Evolutionary conservation across 2,888 invertebrate species (phyloP).

Genomic region (Megaustenia siamemsis): DNA sequence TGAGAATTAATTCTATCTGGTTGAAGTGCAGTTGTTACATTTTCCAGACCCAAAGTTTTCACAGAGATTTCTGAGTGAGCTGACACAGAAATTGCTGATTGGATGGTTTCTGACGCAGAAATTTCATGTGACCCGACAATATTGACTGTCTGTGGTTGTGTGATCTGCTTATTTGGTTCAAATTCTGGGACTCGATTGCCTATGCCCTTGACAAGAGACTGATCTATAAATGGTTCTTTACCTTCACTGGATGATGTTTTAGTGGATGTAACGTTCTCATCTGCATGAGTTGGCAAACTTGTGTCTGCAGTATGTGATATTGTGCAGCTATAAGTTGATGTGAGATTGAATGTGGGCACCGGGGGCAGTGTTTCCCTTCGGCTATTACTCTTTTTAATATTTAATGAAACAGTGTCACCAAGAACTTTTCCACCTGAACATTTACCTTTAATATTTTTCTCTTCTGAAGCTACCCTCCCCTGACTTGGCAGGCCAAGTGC

Average conservation of each 20-base stretch:
- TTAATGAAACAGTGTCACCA: neutral
- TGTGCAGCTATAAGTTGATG: neutral
- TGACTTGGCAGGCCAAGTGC: conserved; percentile 26
- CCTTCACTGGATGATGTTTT: neutral
- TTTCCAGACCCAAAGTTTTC: neutral
- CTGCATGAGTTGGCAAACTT: neutral
- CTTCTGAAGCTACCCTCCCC: conserved; percentile 32
- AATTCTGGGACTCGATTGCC: neutral
- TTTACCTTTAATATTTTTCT: neutral
- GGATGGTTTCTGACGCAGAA: neutral
- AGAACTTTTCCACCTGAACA: neutral
- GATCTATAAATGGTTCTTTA: neutral
- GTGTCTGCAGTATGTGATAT: neutral
- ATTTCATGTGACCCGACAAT: neutral
- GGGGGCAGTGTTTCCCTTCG: neutral
- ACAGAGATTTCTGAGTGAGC: neutral
- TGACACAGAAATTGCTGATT: neutral
- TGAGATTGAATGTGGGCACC: neutral
- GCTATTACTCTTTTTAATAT: neutral
- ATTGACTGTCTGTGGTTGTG: neutral
- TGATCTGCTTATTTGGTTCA: neutral
- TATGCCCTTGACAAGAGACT: neutral
- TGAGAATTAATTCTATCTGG: neutral
- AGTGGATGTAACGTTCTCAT: neutral
- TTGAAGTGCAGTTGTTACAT: neutral